Conservation (phyloP, 2,113 vertebrate genomes). For the Benitochromis conjunctus region DNA sequence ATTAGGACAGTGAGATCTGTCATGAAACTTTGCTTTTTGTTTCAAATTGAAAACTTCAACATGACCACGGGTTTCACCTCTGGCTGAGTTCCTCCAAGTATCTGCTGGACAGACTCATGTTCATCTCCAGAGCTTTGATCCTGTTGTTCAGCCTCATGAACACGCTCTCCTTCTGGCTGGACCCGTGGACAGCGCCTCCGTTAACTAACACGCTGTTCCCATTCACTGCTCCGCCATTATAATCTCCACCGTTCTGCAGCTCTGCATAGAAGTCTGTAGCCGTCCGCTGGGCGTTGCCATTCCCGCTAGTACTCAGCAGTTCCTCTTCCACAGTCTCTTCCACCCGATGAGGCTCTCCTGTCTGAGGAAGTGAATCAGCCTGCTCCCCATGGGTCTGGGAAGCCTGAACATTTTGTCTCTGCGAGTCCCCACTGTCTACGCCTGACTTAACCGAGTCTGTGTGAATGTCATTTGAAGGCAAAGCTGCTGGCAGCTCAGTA, state of each 20-base stretch:
- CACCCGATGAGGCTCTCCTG: constrained; percentile 67
- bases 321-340: constrained; percentile 82
- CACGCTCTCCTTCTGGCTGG: constrained; percentile 96
- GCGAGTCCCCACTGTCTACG: constrained; percentile 49
- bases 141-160: constrained; percentile 99
- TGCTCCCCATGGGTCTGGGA: constrained; percentile 37
- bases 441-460: constrained; percentile 51
- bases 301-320: constrained; percentile 65
- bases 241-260: constrained; percentile 87
- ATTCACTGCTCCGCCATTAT: constrained; percentile 79
- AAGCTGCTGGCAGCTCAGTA: constrained; percentile 62
- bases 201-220: constrained; percentile 72
- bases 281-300: constrained; percentile 77
- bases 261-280: constrained; percentile 98
- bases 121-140: constrained; percentile 97
- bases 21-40: not conserved
- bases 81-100: constrained; percentile 98
- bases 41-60: not conserved
- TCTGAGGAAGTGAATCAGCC: constrained; percentile 49
- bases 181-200: constrained; percentile 82
- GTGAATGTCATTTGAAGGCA: constrained; percentile 37
- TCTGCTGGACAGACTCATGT: constrained; percentile 97
- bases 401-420: not conserved
- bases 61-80: constrained; percentile 74
- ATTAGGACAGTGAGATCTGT: not conserved